These are phyloP conservation scores for Drosophila lutescens DNA, from an alignment of 2,888 invertebrate genomes.

Conservation along the genomic window DNA sequence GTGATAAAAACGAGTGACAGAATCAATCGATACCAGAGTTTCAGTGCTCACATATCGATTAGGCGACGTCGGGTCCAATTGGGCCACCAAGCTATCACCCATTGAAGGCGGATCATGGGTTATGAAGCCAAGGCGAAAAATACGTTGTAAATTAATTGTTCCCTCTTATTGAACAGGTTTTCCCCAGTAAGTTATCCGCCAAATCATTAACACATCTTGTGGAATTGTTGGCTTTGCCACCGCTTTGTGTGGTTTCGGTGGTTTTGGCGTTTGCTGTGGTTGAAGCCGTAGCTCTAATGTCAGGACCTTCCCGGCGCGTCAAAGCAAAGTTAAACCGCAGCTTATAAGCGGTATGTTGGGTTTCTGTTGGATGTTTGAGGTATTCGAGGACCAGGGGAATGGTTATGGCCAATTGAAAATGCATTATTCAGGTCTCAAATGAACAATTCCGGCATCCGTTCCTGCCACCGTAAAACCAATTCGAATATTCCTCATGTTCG, in stretches of 20 bases:
- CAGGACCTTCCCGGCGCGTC: conserved; percentile 27
- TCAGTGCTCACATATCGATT: conserved; percentile 12
- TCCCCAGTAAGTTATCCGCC: conserved; percentile 1
- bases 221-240: conserved; percentile 23
- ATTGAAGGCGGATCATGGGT: conserved; percentile 4
- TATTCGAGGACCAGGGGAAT: conserved; percentile 2
- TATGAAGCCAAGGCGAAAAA: conserved; percentile 8
- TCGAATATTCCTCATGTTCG: conserved; percentile 2
- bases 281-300: conserved; percentile 35
- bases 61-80: conserved; percentile 3
- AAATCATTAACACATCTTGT: conserved; percentile 38
- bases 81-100: neutral
- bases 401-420: conserved; percentile 47
- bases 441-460: conserved; percentile 30
- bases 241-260: conserved; percentile 23
- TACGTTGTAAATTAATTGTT: conserved; percentile 34
- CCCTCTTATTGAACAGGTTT: conserved; percentile 14
- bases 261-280: conserved; percentile 38
- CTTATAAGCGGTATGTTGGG: conserved; percentile 9
- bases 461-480: conserved; percentile 24
- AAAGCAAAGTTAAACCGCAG: conserved; percentile 38
- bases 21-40: conserved; percentile 31
- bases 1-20: conserved; percentile 32
- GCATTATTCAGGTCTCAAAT: conserved; percentile 42
- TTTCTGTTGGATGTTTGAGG: conserved; percentile 14